These are phyloP conservation scores for Silurus glanis DNA, from an alignment of 2,113 vertebrate genomes.

Conservation along the genomic window DNA sequence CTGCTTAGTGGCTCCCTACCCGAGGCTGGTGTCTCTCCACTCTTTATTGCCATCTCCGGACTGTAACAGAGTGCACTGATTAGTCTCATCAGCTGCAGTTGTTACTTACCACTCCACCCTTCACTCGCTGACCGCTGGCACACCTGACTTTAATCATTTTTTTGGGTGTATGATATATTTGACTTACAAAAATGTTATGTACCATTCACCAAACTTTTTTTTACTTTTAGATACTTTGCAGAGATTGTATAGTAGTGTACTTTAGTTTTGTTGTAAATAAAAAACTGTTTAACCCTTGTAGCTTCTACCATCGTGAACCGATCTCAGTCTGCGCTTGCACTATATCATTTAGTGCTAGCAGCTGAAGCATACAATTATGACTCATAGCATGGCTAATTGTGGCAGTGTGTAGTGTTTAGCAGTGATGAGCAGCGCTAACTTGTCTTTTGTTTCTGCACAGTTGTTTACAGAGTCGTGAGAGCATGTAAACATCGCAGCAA, in stretches of 20 bases:
- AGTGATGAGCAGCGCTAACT: constrained; percentile 34
- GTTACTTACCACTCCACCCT: no score
- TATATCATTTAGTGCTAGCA: constrained; percentile 36
- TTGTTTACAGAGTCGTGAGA: constrained; percentile 36
- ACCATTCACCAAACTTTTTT: no score
- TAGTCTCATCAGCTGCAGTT: no score
- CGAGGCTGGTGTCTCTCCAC: no score
- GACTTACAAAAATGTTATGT: not conserved
- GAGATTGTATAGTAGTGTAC: no score
- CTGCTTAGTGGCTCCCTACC: no score
- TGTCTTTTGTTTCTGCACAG: constrained; percentile 42
- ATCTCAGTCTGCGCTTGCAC: constrained; percentile 15
- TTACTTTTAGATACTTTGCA: no score
- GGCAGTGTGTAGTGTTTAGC: constrained; percentile 37
- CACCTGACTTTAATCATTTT: not conserved
- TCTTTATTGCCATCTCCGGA: no score
- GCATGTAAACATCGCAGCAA: constrained; percentile 24
- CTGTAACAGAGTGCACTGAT: no score
- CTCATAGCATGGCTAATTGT: constrained; percentile 36
- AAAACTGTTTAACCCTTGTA: constrained; percentile 4
- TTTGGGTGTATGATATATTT: not conserved
- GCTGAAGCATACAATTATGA: constrained; percentile 42
- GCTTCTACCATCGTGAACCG: not conserved
- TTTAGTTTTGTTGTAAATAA: not conserved
- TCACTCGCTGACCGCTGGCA: no score